Conservation (phyloP, 1,140 invertebrate species). For the Drosophila virilis region DNA sequence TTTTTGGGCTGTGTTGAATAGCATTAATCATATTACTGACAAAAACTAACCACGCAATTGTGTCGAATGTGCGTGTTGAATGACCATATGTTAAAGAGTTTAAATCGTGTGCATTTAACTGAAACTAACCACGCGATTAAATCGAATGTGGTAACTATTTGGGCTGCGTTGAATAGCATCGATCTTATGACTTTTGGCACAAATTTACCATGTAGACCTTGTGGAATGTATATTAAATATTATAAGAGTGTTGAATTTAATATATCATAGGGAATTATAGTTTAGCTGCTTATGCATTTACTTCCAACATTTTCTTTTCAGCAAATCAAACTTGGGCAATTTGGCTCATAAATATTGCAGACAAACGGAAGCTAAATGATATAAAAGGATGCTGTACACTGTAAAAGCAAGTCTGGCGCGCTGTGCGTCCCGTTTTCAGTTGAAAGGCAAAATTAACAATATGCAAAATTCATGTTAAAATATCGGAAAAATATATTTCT, state of each 20-base stretch:
- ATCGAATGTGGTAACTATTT: neutral
- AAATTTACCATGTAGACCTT: neutral
- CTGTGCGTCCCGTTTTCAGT: slow-evolving; percentile 52
- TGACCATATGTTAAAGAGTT: too few species aligned
- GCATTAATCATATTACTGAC: neutral
- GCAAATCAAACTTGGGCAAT: slow-evolving; percentile 18
- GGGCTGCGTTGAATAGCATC: neutral
- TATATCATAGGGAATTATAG: neutral
- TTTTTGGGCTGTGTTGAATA: neutral
- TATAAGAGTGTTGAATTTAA: too few species aligned
- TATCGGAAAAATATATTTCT: slow-evolving; percentile 82
- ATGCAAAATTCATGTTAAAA: slow-evolving; percentile 83
- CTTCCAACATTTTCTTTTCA: neutral
- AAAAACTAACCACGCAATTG: neutral
- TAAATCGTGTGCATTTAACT: too few species aligned
- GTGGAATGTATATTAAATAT: too few species aligned
- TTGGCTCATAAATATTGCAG: slow-evolving; percentile 25
- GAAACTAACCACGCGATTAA: neutral
- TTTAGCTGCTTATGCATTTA: slow-evolving; percentile 1
- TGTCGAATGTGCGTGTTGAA: neutral
- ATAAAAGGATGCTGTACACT: slow-evolving; percentile 42
- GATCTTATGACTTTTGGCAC: neutral
- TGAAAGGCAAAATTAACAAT: slow-evolving; percentile 81
- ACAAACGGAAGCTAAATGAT: slow-evolving; percentile 67
- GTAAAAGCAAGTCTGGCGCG: neutral